phyloP scores from a whole-genome alignment of 1,140 invertebrate species.

The Druon quercuslanigerum region DNA sequence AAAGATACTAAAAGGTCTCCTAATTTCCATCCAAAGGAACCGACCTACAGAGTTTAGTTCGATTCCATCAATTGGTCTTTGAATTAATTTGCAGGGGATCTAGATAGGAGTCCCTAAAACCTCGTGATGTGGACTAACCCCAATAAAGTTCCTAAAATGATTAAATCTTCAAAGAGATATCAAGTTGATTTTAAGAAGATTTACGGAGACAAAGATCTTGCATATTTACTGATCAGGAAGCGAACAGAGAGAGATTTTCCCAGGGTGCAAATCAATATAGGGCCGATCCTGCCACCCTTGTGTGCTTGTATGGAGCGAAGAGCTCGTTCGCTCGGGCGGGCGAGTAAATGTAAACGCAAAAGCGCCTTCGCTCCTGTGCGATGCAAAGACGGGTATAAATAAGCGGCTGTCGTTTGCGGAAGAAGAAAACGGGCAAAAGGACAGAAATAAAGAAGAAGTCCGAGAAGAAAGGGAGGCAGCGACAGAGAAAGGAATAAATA shows the following conservation, averaged over 20 bases:
- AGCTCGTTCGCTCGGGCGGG: slow-evolving; percentile 52
- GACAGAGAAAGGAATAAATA: slow-evolving; percentile 69
- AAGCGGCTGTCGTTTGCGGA: slow-evolving; percentile 76
- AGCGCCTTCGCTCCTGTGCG: slow-evolving; percentile 66
- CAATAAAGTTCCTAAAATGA: no score
- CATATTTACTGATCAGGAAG: slow-evolving; percentile 5
- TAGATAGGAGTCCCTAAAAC: no score
- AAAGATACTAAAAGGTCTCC: no score
- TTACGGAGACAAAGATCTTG: not conserved
- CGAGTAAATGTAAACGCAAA: slow-evolving; percentile 66
- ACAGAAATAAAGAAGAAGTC: slow-evolving; percentile 70
- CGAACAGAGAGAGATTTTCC: not conserved
- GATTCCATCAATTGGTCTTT: no score
- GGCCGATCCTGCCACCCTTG: slow-evolving; percentile 30
- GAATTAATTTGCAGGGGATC: no score
- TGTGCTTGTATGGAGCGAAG: slow-evolving; percentile 41
- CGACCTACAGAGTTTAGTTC: no score
- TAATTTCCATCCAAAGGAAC: no score
- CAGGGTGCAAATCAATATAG: slow-evolving; percentile 25
- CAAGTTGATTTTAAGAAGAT: no score
- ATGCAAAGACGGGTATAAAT: slow-evolving; percentile 76
- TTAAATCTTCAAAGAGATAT: no score
- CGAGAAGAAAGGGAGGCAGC: slow-evolving; percentile 65
- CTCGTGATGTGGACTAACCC: no score
- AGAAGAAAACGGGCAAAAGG: slow-evolving; percentile 74